Percentiles rank a stretch among this genome's conserved stretches.
Conservation (phyloP, 2,113 vertebrate species). For the Entelurus aequoreus region DNA sequence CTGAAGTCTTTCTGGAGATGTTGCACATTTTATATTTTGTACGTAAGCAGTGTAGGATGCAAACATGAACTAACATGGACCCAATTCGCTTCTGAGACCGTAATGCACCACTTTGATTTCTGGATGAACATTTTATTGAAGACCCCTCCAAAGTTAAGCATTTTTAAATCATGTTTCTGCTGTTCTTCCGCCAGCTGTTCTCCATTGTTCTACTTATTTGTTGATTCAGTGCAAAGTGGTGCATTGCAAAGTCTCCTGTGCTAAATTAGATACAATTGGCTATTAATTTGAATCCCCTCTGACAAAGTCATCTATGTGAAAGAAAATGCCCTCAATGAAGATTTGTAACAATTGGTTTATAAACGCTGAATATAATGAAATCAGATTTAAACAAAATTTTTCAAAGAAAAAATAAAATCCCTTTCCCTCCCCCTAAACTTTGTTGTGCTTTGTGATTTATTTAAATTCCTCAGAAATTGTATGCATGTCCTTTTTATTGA, state of each 20-base stretch:
- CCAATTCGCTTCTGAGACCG: slow-evolving; percentile 41
- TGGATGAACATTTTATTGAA: slow-evolving; percentile 37
- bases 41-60: slow-evolving; percentile 71
- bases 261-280: slow-evolving; percentile 68
- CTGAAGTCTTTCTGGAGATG: slow-evolving; percentile 73
- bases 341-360: slow-evolving; percentile 53
- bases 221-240: slow-evolving; percentile 25
- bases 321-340: slow-evolving; percentile 31
- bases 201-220: slow-evolving; percentile 12
- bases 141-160: slow-evolving; percentile 19
- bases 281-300: slow-evolving; percentile 62
- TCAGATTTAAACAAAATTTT: slow-evolving; percentile 41
- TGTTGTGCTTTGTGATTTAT: slow-evolving; percentile 25
- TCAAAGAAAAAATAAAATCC: slow-evolving; percentile 53
- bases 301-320: slow-evolving; percentile 51
- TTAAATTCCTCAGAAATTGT: neutral
- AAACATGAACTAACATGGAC: slow-evolving; percentile 24
- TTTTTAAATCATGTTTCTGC: slow-evolving; percentile 13
- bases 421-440: slow-evolving; percentile 52
- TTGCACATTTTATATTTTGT: slow-evolving; percentile 75
- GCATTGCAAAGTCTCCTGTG: slow-evolving; percentile 60
- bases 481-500: neutral
- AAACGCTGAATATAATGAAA: slow-evolving; percentile 23
- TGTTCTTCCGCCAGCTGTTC: slow-evolving; percentile 66
- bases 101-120: slow-evolving; percentile 40